Evolutionary conservation across 1,140 invertebrate species (phyloP).

Genomic region (Hylaeus anthracinus): DNA sequence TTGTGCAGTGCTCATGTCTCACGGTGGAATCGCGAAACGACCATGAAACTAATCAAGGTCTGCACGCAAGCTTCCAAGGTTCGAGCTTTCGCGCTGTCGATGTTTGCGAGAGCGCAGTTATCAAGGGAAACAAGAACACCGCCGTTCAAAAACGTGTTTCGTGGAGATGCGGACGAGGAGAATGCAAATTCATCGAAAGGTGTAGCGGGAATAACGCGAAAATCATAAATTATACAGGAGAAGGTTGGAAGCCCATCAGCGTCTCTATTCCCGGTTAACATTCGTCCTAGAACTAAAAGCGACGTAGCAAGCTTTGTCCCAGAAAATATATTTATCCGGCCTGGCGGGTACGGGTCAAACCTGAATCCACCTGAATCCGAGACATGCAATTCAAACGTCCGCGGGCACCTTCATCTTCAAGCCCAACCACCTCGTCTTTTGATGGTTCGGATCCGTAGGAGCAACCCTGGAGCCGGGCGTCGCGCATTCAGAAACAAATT

Average conservation of each 20-base stretch:
- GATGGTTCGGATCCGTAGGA: constrained; percentile 27
- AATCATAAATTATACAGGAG: constrained; percentile 35
- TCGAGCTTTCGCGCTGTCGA: too few species aligned
- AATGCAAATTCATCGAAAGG: constrained; percentile 13
- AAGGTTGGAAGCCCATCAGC: constrained; percentile 28
- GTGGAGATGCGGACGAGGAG: too few species aligned
- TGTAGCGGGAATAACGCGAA: not conserved
- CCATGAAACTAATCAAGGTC: not conserved
- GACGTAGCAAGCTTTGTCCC: constrained; percentile 44
- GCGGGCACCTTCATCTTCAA: constrained; percentile 50
- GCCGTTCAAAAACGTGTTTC: too few species aligned
- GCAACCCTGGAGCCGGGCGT: constrained; percentile 3
- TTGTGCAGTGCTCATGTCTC: too few species aligned
- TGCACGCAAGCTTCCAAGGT: too few species aligned
- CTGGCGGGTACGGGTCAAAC: constrained; percentile 58
- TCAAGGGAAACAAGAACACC: not conserved
- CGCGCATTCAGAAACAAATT: constrained; percentile 35
- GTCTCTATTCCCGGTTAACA: constrained; percentile 46
- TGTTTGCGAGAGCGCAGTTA: too few species aligned
- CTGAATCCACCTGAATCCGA: constrained; percentile 59
- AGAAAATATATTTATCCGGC: constrained; percentile 53
- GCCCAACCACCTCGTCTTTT: constrained; percentile 46
- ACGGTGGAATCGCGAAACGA: not conserved
- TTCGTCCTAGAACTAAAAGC: constrained; percentile 51
- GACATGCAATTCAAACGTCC: constrained; percentile 62